These are phyloP conservation scores for Fregetta grallaria DNA, from an alignment of 2,113 vertebrate species.

Conservation along the genomic window DNA sequence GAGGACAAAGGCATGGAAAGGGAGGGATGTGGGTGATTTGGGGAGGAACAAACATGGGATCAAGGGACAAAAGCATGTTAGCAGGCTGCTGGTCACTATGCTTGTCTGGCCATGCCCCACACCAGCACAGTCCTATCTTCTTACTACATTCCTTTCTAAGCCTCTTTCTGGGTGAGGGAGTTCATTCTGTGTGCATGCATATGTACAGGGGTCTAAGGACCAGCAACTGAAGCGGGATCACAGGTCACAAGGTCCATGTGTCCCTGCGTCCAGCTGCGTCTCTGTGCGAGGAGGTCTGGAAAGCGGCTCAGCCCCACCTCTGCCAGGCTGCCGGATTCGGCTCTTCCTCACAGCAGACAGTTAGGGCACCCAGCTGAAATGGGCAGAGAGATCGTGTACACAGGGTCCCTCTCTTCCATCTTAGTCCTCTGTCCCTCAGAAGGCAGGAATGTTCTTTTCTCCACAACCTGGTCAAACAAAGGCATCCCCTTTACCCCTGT, in stretches of 20 bases:
- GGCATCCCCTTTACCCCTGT: not conserved
- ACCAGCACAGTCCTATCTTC: not conserved
- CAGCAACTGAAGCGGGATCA: not conserved
- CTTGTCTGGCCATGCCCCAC: not conserved
- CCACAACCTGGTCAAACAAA: not conserved
- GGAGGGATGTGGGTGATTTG: not conserved
- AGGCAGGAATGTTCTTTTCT: not conserved
- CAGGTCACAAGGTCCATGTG: not conserved
- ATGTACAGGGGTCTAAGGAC: fast-evolving
- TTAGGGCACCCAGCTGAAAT: not conserved
- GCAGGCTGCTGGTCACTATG: not conserved
- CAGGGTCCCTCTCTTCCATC: not conserved
- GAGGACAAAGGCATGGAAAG: not conserved
- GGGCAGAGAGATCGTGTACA: fast-evolving
- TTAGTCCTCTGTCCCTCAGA: not conserved
- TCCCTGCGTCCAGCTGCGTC: not conserved
- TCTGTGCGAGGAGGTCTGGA: not conserved
- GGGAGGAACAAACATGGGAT: not conserved
- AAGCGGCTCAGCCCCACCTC: not conserved
- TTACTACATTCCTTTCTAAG: not conserved
- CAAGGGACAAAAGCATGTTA: not conserved
- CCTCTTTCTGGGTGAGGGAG: not conserved
- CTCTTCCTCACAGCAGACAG: not conserved
- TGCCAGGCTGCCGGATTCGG: not conserved
- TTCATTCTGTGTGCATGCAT: too few species aligned